phyloP scores from a whole-genome alignment of 1,140 invertebrate genomes.

The Tetragonula clypearis region DNA sequence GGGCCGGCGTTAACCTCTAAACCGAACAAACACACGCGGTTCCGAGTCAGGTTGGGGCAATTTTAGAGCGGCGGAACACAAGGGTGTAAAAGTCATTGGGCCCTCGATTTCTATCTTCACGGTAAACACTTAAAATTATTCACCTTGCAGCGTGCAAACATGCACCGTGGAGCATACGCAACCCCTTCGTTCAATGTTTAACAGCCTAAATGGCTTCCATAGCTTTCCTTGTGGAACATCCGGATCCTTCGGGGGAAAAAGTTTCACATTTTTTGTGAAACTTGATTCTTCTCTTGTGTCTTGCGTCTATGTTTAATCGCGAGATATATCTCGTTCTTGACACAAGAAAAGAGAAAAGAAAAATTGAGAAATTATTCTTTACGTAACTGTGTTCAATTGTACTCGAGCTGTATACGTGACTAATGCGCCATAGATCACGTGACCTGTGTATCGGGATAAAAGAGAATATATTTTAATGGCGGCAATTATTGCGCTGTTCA shows the following conservation, averaged over 20 bases:
- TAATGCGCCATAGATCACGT: not conserved
- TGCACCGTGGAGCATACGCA: not conserved
- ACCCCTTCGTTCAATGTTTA: not conserved
- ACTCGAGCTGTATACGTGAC: no score
- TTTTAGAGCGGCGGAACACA: conserved; percentile 43
- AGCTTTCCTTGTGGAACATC: not conserved
- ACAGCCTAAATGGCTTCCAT: not conserved
- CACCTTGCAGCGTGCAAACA: conserved; percentile 38
- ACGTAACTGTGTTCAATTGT: not conserved
- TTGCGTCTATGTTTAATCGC: not conserved
- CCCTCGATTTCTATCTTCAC: conserved; percentile 47
- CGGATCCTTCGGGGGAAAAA: not conserved
- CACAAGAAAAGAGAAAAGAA: not conserved
- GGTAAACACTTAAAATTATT: conserved; percentile 67
- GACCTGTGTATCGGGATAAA: not conserved
- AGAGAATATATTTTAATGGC: no score
- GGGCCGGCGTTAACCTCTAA: conserved; percentile 59
- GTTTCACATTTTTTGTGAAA: not conserved
- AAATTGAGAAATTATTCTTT: not conserved
- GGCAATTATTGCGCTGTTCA: no score
- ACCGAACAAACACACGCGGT: conserved; percentile 59
- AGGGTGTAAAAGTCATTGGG: conserved; percentile 60
- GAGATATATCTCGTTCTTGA: not conserved
- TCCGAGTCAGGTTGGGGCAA: not conserved
- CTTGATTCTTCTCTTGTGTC: not conserved